phyloP scores from a whole-genome alignment of 2,888 invertebrate genomes.

The Yponomeuta plumbellus region DNA sequence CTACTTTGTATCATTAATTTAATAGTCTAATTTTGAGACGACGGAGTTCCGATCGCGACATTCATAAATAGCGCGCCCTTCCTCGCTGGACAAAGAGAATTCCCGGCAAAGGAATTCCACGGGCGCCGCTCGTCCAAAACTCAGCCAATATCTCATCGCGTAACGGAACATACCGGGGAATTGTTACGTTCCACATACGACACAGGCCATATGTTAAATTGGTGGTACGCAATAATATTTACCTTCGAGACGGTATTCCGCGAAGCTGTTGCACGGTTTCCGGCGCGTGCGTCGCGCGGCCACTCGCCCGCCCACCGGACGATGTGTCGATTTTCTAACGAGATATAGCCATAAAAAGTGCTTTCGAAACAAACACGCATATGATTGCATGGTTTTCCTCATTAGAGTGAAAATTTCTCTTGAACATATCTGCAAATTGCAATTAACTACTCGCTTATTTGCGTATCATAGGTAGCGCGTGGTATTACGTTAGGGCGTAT shows the following conservation, averaged over 20 bases:
- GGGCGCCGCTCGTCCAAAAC: conserved; percentile 37
- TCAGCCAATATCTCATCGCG: conserved; percentile 42
- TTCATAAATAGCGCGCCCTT: neutral
- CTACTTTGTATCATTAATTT: neutral
- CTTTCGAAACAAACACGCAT: conserved; percentile 11
- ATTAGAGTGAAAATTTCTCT: neutral
- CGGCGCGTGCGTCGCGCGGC: conserved; percentile 30
- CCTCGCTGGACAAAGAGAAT: conserved; percentile 36
- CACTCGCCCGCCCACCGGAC: conserved; percentile 26
- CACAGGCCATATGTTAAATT: conserved; percentile 19
- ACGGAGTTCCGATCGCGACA: neutral
- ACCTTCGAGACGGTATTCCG: conserved; percentile 44
- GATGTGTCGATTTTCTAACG: conserved; percentile 11
- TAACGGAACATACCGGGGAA: conserved; percentile 37
- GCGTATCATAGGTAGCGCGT: neutral
- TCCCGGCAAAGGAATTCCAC: conserved; percentile 26
- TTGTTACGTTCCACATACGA: conserved; percentile 10
- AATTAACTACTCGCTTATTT: neutral
- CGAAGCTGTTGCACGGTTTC: conserved; percentile 50
- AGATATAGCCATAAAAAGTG: neutral
- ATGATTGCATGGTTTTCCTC: neutral
- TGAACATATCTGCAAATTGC: neutral
- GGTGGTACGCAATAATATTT: conserved; percentile 50
- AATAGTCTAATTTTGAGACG: neutral
- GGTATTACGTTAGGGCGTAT: neutral